These are phyloP conservation scores for Nyctibius grandis DNA, from an alignment of 2,797 vertebrate genomes.

Conservation along the genomic window DNA sequence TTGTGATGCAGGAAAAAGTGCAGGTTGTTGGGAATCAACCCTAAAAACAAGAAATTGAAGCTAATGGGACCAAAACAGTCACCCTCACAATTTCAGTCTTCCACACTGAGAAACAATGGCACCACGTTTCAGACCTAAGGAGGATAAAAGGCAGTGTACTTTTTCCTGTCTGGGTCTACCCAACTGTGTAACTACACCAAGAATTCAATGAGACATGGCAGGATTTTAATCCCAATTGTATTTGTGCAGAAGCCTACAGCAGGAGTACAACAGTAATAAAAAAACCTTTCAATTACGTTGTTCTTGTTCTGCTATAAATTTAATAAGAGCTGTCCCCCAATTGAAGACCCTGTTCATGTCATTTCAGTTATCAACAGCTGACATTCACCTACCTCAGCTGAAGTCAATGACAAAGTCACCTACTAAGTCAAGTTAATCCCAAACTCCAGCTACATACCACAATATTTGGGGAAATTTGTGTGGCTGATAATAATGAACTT, in stretches of 20 bases:
- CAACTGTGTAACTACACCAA: not conserved
- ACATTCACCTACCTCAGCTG: not conserved
- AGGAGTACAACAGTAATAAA: not conserved
- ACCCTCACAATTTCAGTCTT: not conserved
- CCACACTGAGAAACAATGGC: not conserved
- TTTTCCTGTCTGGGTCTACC: not conserved
- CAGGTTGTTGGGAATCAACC: not conserved
- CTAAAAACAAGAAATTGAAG: not conserved
- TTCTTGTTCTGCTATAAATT: not conserved
- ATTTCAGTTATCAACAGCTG: not conserved
- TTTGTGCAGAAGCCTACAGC: not conserved
- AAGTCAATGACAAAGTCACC: not conserved
- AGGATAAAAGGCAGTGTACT: not conserved
- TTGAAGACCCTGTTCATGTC: not conserved
- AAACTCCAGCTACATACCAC: not conserved
- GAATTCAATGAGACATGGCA: not conserved
- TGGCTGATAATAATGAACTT: not conserved
- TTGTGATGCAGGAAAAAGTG: not conserved
- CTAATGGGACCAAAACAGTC: not conserved
- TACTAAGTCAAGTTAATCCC: not conserved
- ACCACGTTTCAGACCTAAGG: not conserved
- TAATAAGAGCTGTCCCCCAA: not conserved
- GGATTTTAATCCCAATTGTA: not conserved
- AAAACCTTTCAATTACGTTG: fast-evolving
- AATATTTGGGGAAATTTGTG: not conserved